Conservation (phyloP, 2,113 vertebrate genomes). For the Microtus oregoni region DNA sequence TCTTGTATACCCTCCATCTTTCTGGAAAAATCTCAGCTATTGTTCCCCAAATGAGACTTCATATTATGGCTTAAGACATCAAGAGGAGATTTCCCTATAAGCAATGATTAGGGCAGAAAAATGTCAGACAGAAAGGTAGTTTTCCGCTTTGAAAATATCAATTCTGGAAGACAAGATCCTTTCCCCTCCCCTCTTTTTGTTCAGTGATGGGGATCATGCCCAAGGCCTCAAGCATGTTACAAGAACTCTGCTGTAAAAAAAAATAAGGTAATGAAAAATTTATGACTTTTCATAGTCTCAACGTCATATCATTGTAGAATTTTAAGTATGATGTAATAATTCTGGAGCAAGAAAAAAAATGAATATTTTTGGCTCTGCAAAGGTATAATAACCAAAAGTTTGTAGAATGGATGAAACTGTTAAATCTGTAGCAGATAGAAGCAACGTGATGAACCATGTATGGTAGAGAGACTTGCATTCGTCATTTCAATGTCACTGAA, state of each 20-base stretch:
- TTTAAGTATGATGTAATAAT: conserved; percentile 57
- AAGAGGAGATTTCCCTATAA: background rate
- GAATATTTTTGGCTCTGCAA: conserved; percentile 35
- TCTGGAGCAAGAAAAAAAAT: background rate
- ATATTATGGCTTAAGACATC: conserved; percentile 15
- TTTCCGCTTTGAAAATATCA: conserved; percentile 53
- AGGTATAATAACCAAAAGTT: conserved; percentile 31
- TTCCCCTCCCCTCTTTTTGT: background rate
- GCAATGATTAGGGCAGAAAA: conserved; percentile 27
- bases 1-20: conserved; percentile 11
- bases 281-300: background rate
- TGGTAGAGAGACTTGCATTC: background rate
- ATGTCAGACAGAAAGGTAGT: conserved; percentile 41
- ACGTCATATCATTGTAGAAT: conserved; percentile 34
- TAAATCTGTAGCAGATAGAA: conserved; percentile 33
- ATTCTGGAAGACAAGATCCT: background rate
- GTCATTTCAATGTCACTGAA: background rate
- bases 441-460: background rate
- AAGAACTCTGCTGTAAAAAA: background rate
- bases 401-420: no score
- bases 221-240: background rate
- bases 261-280: background rate
- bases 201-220: background rate
- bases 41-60: background rate
- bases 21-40: background rate